Conservation (phyloP, 2,888 invertebrate species). For the Craniophora ligustri region DNA sequence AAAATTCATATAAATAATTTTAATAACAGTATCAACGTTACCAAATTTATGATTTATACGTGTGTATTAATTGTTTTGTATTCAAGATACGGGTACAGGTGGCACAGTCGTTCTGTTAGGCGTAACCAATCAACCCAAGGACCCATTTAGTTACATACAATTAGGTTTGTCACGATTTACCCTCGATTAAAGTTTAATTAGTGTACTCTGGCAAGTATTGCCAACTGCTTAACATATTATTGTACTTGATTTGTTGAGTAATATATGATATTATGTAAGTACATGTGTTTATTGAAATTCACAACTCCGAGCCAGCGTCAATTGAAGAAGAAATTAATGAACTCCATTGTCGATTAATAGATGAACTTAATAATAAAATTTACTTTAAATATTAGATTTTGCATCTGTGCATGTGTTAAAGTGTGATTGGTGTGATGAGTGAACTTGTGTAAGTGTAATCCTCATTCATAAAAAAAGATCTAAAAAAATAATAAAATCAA, state of each 20-base stretch:
- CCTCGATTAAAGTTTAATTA: slow-evolving; percentile 46
- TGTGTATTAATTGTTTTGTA: slow-evolving; percentile 10
- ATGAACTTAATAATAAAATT: too few species aligned
- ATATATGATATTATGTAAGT: neutral
- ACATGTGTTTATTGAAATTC: neutral
- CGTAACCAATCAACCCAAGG: slow-evolving; percentile 31
- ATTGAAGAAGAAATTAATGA: too few species aligned
- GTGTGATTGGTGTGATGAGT: too few species aligned
- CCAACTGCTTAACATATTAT: slow-evolving; percentile 31
- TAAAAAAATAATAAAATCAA: too few species aligned
- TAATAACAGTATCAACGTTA: slow-evolving; percentile 11
- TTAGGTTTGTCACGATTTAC: slow-evolving; percentile 42
- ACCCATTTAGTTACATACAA: slow-evolving; percentile 40
- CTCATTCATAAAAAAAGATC: too few species aligned
- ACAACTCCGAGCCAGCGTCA: neutral
- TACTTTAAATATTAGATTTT: too few species aligned
- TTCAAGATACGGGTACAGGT: neutral
- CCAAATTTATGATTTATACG: slow-evolving; percentile 9
- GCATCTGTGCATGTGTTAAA: too few species aligned
- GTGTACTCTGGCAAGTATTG: slow-evolving; percentile 31
- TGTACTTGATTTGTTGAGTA: slow-evolving; percentile 18
- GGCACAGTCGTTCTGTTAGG: slow-evolving; percentile 3
- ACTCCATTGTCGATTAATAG: too few species aligned
- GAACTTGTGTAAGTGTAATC: too few species aligned
- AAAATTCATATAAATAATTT: neutral